Evolutionary conservation across 23 tunicate genomes (phyloP).

Genomic region (Halocynthia aurantium): DNA sequence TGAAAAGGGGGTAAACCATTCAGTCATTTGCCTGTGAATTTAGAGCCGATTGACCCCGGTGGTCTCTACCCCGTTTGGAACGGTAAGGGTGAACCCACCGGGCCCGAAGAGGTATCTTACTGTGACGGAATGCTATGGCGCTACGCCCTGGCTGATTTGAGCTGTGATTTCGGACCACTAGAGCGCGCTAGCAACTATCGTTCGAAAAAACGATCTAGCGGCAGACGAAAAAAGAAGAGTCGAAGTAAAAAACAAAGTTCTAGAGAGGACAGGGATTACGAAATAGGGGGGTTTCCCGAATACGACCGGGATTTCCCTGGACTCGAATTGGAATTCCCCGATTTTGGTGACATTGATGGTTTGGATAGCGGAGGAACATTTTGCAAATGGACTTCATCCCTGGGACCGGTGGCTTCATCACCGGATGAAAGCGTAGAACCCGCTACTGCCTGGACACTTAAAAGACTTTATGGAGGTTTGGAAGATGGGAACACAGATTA

Average conservation of each 20-base stretch:
- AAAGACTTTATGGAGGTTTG: not conserved
- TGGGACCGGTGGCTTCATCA: not conserved
- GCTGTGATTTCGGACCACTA: slow-evolving; percentile 78
- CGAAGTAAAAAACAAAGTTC: not conserved
- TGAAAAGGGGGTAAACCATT: too few species aligned
- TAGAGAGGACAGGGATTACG: not conserved
- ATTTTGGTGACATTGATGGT: not conserved
- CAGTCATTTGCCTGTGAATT: not conserved
- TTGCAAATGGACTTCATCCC: slow-evolving; percentile 6
- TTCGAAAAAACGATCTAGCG: too few species aligned
- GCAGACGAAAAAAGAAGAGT: not conserved
- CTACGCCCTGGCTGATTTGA: slow-evolving; percentile 30
- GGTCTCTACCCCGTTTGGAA: not conserved
- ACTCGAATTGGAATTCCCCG: slow-evolving; percentile 6
- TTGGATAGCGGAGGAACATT: slow-evolving; percentile 18
- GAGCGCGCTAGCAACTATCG: too few species aligned
- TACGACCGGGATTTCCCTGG: slow-evolving; percentile 5
- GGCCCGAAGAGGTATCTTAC: slow-evolving; percentile 15
- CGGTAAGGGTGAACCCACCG: slow-evolving; percentile 15
- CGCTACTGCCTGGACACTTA: not conserved
- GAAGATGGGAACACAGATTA: not conserved
- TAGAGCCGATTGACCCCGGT: slow-evolving; percentile 6
- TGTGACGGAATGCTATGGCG: slow-evolving; percentile 52
- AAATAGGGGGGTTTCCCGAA: not conserved
- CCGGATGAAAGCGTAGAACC: not conserved